Percentiles rank a stretch among this genome's conserved stretches.
Conservation (phyloP, 2,113 vertebrate species). For the Rhizomys pruinosus region DNA sequence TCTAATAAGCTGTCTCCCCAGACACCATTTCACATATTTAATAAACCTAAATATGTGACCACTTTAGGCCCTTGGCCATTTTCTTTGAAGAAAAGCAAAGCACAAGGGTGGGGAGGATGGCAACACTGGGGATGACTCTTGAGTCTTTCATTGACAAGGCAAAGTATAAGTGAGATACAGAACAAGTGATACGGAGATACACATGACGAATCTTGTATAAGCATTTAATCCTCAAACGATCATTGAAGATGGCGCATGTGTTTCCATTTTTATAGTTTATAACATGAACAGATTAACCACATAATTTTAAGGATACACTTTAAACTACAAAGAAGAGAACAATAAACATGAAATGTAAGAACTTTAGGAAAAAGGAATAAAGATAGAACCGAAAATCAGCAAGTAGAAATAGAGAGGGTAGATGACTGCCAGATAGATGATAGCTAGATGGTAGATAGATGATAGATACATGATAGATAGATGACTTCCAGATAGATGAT, state of each 20-base stretch:
- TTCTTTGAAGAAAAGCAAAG: not conserved
- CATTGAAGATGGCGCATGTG: not conserved
- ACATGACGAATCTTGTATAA: not conserved
- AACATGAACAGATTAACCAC: not conserved
- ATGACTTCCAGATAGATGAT: too few species aligned
- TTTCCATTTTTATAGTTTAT: not conserved
- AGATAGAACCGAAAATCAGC: not conserved
- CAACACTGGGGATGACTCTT: not conserved
- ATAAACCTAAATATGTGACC: not conserved
- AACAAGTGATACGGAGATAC: not conserved
- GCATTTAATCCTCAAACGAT: not conserved
- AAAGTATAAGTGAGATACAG: not conserved
- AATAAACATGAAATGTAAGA: not conserved
- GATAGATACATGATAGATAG: too few species aligned
- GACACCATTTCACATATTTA: not conserved
- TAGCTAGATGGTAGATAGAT: not conserved
- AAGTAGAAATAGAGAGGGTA: not conserved
- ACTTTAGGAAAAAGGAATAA: not conserved
- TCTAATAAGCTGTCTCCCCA: not conserved
- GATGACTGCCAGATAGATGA: not conserved
- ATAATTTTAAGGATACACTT: not conserved
- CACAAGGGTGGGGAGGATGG: not conserved
- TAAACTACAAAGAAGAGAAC: not conserved
- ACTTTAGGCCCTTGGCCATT: not conserved
- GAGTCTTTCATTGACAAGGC: not conserved